Evolutionary conservation across 2,113 vertebrate species (phyloP).

Genomic region (Abramis brama): DNA sequence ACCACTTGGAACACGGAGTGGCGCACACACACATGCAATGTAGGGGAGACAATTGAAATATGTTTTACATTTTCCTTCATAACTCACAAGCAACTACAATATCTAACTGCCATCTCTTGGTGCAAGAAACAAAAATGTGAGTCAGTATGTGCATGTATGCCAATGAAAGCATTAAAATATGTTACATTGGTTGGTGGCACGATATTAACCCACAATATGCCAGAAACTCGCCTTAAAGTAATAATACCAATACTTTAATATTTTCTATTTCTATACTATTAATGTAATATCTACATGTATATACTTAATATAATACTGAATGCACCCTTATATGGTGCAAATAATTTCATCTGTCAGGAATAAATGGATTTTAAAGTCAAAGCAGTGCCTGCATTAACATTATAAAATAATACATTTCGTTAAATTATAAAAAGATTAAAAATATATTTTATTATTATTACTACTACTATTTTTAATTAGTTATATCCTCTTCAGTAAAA

Average conservation of each 20-base stretch:
- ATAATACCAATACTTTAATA: not conserved
- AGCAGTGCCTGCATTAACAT: not conserved
- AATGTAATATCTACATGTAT: not conserved
- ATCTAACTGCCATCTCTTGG: not conserved
- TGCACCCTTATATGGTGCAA: too few relatives aligned
- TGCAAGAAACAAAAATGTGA: not conserved
- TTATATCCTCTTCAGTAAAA: not conserved
- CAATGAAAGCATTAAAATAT: not conserved
- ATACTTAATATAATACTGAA: too few relatives aligned
- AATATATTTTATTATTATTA: not conserved
- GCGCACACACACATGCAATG: constrained; percentile 9
- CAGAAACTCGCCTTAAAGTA: not conserved
- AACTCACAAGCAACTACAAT: not conserved
- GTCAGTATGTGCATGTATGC: not conserved
- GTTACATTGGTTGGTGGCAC: not conserved
- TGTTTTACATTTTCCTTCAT: not conserved
- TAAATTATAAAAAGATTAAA: not conserved
- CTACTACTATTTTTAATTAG: not conserved
- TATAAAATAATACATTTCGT: not conserved
- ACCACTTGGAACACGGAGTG: constrained; percentile 31
- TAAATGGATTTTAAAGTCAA: not conserved
- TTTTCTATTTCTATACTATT: too few relatives aligned
- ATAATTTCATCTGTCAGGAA: not conserved
- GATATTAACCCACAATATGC: not conserved
- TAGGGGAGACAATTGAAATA: not conserved